These are phyloP conservation scores for Atethmia centrago DNA, from an alignment of 2,888 invertebrate species.

Conservation along the genomic window DNA sequence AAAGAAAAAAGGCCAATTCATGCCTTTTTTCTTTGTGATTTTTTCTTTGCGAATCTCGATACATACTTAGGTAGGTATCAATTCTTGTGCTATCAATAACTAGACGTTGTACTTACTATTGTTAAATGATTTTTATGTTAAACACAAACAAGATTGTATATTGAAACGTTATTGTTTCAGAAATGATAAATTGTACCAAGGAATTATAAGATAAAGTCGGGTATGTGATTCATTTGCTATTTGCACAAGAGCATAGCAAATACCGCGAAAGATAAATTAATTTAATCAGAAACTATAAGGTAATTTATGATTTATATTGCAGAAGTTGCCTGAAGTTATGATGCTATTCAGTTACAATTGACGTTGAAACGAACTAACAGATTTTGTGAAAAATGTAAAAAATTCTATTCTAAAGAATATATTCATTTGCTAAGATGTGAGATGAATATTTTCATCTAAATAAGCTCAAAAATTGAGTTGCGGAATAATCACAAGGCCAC, in stretches of 20 bases:
- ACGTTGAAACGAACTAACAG: not conserved
- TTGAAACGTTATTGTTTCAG: conserved; percentile 59
- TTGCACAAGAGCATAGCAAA: conserved; percentile 51
- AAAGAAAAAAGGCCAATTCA: not conserved
- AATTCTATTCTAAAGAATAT: no score
- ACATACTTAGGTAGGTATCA: not conserved
- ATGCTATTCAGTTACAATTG: not conserved
- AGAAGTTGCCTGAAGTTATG: not conserved
- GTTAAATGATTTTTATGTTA: conserved; percentile 21
- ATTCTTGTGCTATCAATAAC: not conserved
- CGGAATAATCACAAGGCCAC: conserved; percentile 40
- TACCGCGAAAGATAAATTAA: conserved; percentile 48
- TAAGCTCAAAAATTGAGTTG: conserved; percentile 30
- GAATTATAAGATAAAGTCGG: conserved; percentile 55
- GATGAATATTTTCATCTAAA: conserved; percentile 1
- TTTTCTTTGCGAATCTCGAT: no score
- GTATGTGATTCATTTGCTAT: conserved; percentile 54
- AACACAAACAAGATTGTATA: conserved; percentile 37
- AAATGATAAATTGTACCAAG: conserved; percentile 56
- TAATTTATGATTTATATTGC: conserved; percentile 27
- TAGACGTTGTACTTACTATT: not conserved
- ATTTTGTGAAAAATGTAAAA: not conserved
- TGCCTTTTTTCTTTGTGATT: no score
- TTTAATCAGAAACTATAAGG: conserved; percentile 37
- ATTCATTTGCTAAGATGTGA: no score